Percentiles rank a stretch among this genome's conserved stretches.
phyloP scores from a whole-genome alignment of 2,113 vertebrate species.

The Oostethus manadensis region DNA sequence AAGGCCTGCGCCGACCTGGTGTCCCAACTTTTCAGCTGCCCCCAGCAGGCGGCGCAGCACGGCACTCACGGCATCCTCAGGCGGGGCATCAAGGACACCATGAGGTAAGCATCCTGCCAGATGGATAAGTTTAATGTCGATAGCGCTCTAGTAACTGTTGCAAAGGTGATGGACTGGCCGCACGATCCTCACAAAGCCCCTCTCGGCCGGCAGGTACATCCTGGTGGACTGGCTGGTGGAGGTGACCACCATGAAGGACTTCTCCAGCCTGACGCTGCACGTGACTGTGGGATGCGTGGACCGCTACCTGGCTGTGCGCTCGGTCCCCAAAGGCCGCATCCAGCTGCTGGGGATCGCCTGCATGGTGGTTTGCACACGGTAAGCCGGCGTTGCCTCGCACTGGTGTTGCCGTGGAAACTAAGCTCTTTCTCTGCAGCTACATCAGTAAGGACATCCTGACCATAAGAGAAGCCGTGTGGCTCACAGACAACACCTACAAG shows the following conservation, averaged over 20 bases:
- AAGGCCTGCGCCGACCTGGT: conserved; percentile 76
- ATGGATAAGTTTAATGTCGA: no score
- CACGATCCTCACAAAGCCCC: not conserved
- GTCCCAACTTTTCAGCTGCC: conserved; percentile 82
- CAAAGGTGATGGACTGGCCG: not conserved
- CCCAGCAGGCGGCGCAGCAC: conserved; percentile 56
- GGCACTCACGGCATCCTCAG: conserved; percentile 74
- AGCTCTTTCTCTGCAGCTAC: conserved; percentile 54
- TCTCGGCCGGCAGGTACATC: conserved; percentile 79
- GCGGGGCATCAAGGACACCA: conserved; percentile 90
- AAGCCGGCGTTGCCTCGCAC: not conserved
- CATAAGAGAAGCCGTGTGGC: conserved; percentile 94
- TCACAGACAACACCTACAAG: conserved; percentile 97
- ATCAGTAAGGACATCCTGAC: conserved; percentile 96
- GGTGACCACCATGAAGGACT: conserved; percentile 97
- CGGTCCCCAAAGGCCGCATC: conserved; percentile 82
- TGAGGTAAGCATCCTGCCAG: conserved; percentile 80
- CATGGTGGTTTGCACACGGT: conserved; percentile 98
- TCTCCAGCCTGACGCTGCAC: conserved; percentile 89
- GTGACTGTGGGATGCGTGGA: conserved; percentile 91
- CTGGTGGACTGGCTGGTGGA: conserved; percentile 96
- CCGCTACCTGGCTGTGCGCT: conserved; percentile 81
- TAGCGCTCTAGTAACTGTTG: no score
- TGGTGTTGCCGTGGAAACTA: not conserved
- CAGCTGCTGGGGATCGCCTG: conserved; percentile 95